Percentiles rank a stretch among this genome's conserved stretches.
phyloP scores from a whole-genome alignment of 2,797 vertebrate genomes.

The Eupleurogrammus muticus region DNA sequence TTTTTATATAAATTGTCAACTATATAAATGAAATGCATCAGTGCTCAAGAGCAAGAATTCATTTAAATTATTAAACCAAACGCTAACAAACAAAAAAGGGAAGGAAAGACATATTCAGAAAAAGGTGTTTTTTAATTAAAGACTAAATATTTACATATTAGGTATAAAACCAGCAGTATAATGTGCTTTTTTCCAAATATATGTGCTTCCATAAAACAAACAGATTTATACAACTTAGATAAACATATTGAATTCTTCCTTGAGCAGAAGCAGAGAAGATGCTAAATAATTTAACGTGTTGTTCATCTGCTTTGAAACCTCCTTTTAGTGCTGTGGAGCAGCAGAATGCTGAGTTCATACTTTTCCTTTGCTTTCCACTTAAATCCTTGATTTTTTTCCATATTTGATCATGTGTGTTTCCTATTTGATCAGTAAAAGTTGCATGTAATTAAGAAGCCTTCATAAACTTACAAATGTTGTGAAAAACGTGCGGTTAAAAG shows the following conservation, averaged over 20 bases:
- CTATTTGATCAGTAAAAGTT: neutral
- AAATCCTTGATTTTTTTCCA: neutral
- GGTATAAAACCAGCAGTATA: neutral
- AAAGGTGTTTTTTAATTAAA: neutral
- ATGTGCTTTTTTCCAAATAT: neutral
- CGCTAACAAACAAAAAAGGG: too few species aligned
- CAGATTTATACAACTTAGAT: neutral
- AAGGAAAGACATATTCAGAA: neutral
- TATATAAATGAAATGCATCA: neutral
- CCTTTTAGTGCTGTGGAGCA: slow-evolving; percentile 8
- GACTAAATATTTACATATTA: neutral
- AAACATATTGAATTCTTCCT: slow-evolving; percentile 3
- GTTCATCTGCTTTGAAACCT: slow-evolving; percentile 41
- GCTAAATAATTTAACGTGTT: slow-evolving; percentile 36
- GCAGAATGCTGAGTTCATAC: slow-evolving; percentile 4
- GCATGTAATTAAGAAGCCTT: neutral
- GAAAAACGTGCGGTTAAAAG: neutral
- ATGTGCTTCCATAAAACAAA: neutral
- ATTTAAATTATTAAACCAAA: neutral
- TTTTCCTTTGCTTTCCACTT: slow-evolving; percentile 6
- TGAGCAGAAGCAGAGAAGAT: slow-evolving; percentile 14
- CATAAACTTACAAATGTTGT: neutral
- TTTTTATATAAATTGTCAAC: too few species aligned
- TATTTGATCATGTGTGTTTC: neutral
- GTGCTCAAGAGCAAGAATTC: neutral